A percentile compares a stretch with the other conserved stretches of the same genome.
Conservation (phyloP, 2,888 invertebrate genomes). For the Synanthedon formicaeformis region DNA sequence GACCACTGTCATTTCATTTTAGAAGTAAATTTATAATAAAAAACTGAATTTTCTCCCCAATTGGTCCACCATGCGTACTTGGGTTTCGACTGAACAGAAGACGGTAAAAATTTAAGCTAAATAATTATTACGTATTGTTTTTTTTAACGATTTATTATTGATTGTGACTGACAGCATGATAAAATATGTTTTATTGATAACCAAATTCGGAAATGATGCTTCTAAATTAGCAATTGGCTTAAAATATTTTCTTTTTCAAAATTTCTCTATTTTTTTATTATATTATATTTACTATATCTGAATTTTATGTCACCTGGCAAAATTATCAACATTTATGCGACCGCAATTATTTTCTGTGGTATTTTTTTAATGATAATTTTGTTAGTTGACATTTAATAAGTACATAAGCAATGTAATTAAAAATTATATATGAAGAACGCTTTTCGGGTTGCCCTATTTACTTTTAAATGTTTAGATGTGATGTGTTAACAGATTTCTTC, state of each 20-base stretch:
- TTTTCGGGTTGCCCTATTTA: slow-evolving; percentile 15
- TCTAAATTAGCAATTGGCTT: slow-evolving; percentile 60
- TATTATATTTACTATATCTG: slow-evolving; percentile 5
- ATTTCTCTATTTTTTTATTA: slow-evolving; percentile 29
- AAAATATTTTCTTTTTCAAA: slow-evolving; percentile 38
- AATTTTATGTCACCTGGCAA: slow-evolving; percentile 21
- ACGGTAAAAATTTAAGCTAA: slow-evolving; percentile 60
- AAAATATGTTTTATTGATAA: slow-evolving; percentile 40
- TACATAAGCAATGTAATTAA: neutral
- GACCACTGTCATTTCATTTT: too few relatives aligned
- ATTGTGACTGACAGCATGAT: slow-evolving; percentile 68
- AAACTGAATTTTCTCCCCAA: slow-evolving; percentile 15
- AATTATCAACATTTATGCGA: slow-evolving; percentile 11
- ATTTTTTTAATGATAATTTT: neutral
- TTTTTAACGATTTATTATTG: slow-evolving; percentile 25
- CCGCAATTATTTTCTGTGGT: slow-evolving; percentile 3
- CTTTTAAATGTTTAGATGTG: slow-evolving; percentile 56
- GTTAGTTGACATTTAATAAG: neutral
- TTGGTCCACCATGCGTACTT: slow-evolving; percentile 55
- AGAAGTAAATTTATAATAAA: neutral
- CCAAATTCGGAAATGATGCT: slow-evolving; percentile 38
- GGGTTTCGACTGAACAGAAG: slow-evolving; percentile 65
- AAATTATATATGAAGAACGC: neutral
- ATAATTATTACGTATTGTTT: slow-evolving; percentile 38
- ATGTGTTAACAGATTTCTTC: slow-evolving; percentile 53